Evolutionary conservation across 2,888 invertebrate species (phyloP).

Genomic region (Cerastoderma edule): DNA sequence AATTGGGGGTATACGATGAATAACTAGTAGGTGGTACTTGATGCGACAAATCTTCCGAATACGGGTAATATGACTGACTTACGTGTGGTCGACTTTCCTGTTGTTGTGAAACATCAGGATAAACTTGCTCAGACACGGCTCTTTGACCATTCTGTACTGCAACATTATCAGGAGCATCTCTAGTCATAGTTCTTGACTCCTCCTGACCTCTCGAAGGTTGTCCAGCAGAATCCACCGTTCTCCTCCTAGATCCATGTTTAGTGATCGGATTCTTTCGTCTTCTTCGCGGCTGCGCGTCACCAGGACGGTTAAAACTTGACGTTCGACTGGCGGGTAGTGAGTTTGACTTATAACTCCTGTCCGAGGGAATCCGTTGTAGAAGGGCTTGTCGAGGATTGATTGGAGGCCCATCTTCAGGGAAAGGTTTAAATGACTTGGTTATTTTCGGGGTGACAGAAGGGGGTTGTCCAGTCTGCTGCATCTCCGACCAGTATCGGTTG

Average conservation of each 20-base stretch:
- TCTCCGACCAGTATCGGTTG: constrained; percentile 76
- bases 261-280: constrained; percentile 50
- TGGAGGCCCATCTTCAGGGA: constrained; percentile 37
- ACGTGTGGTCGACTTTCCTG: constrained; percentile 51
- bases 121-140: constrained; percentile 10
- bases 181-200: constrained; percentile 23
- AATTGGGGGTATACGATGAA: constrained; percentile 29
- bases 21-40: constrained; percentile 53
- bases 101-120: constrained; percentile 22
- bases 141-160: constrained; percentile 39
- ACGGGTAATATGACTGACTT: constrained; percentile 62
- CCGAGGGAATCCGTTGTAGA: constrained; percentile 46
- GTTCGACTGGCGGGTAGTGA: constrained; percentile 43
- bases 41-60: constrained; percentile 55
- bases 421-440: constrained; percentile 46
- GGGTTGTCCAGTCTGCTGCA: constrained; percentile 67
- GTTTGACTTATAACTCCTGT: constrained; percentile 44
- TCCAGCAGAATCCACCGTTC: constrained; percentile 26
- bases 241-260: constrained; percentile 44
- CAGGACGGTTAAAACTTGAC: constrained; percentile 44
- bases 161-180: constrained; percentile 25
- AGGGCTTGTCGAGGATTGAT: constrained; percentile 34
- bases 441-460: constrained; percentile 59
- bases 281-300: constrained; percentile 17
- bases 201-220: constrained; percentile 7